Conservation (phyloP, 2,888 invertebrate species). For the Baronia brevicornis region DNA sequence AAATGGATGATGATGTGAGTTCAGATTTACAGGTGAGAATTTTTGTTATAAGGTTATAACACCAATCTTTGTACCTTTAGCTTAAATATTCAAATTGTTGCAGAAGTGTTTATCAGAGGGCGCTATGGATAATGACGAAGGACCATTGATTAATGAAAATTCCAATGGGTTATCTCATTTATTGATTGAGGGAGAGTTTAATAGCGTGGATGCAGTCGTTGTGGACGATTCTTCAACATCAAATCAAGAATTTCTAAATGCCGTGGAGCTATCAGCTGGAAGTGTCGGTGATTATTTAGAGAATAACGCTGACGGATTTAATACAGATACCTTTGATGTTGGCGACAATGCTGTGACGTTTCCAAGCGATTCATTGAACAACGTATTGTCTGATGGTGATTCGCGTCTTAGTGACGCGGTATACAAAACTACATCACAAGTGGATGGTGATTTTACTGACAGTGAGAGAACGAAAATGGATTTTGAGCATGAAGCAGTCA, state of each 20-base stretch:
- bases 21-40: constrained; percentile 61
- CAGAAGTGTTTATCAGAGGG: constrained; percentile 60
- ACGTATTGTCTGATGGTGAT: constrained; percentile 56
- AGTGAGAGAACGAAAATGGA: constrained; percentile 35
- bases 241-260: constrained; percentile 64
- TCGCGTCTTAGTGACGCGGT: constrained; percentile 49
- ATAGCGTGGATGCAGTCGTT: constrained; percentile 56
- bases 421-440: constrained; percentile 42
- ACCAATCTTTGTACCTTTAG: neutral
- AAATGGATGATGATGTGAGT: constrained; percentile 55
- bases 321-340: constrained; percentile 57
- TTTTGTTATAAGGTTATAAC: too few relatives aligned
- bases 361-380: constrained; percentile 54
- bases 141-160: constrained; percentile 62
- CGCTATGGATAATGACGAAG: constrained; percentile 65
- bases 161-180: constrained; percentile 65
- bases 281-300: constrained; percentile 67
- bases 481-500: constrained; percentile 26
- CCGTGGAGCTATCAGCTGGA: constrained; percentile 62
- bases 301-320: constrained; percentile 52
- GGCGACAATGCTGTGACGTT: constrained; percentile 66
- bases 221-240: constrained; percentile 65
- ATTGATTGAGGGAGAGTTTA: constrained; percentile 63
- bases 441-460: constrained; percentile 47
- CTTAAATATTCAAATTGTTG: constrained; percentile 19